Evolutionary conservation across 2,797 vertebrate genomes (phyloP), one percentile per base, ranked within the genome.

Genomic region (Sus cebifrons): DNA sequence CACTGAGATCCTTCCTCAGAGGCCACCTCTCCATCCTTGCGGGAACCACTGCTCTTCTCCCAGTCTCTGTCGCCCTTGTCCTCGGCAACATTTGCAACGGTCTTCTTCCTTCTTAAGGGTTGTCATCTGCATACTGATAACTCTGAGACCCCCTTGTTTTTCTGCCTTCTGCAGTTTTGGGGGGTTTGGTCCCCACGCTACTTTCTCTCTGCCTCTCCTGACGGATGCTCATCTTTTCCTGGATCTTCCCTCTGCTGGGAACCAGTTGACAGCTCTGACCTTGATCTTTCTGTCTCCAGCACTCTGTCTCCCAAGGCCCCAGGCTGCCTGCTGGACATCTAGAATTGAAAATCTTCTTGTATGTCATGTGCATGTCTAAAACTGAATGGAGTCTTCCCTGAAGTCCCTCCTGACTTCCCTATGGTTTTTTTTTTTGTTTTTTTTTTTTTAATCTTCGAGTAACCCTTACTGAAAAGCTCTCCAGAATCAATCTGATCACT

Each of bases 271-370:
- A 88, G 68, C 52, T 94, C 86, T 74, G 56, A 58, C 86, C 74
- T 88, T 54, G 67, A 23, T 93, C 83, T 91, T 81, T 70, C 58
- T 73, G 67, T 79, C 81, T 92, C 17, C 70, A 89, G 86, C 85
- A 29, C 83, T 64, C 40, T 36, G 0, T 16, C 23, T 65, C 74
- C 82, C 58, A 29, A 71, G 81, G 56, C 90, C 78, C 20, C 64
- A 21, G 64, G 49, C 89, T 73, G 52, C 25, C 74, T 67, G 52
- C 29, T 67, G 17, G 17, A 27, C 52, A 6, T 27, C 62, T 56
- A 20, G 58, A 78, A 25, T 56, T 58, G 67, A 64, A 4, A 29
- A 1, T 23, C 49, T 27, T 49, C 27, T 15, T 75, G 29, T 17
- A 3, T n/a, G 25, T 85, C 68, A 40, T 1, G 23, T 32, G 10